Evolutionary conservation across 2,797 vertebrate genomes (phyloP).

Genomic region (Hoplostethus mediterraneus): DNA sequence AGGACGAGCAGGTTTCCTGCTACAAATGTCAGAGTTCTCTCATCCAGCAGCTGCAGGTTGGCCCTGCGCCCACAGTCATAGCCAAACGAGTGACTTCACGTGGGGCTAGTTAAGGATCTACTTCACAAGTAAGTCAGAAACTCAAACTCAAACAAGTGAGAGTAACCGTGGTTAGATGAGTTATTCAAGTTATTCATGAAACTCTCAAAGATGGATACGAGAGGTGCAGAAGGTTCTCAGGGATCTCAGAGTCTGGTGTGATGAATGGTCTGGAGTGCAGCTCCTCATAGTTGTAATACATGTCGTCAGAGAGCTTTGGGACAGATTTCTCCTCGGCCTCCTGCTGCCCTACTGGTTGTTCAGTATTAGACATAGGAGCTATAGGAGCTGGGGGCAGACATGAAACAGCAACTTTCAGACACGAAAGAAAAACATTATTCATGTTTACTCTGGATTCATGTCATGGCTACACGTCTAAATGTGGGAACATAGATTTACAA

Average conservation of each 20-base stretch:
- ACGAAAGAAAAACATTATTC: neutral
- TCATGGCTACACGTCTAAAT: too few species aligned
- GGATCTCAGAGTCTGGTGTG: slow-evolving; percentile 83
- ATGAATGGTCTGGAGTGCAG: slow-evolving; percentile 84
- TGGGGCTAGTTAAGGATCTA: slow-evolving; percentile 47
- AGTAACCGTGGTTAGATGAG: neutral
- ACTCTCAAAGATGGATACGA: slow-evolving; percentile 86
- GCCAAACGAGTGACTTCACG: slow-evolving; percentile 91
- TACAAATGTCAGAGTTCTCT: slow-evolving; percentile 85
- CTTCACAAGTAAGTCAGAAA: neutral
- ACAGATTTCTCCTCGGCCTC: slow-evolving; percentile 26
- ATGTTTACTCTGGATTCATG: too few species aligned
- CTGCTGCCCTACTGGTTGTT: slow-evolving; percentile 15
- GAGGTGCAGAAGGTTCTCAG: slow-evolving; percentile 87
- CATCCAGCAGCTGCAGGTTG: slow-evolving; percentile 91
- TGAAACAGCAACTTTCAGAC: neutral
- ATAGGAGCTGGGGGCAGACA: neutral
- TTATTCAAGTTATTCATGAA: too few species aligned
- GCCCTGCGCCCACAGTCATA: slow-evolving; percentile 89
- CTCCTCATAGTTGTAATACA: slow-evolving; percentile 85
- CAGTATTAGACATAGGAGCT: slow-evolving; percentile 1
- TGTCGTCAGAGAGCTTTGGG: slow-evolving; percentile 72
- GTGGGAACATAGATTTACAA: too few species aligned
- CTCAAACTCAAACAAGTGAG: neutral
- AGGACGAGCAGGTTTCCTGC: slow-evolving; percentile 92